phyloP scores from a whole-genome alignment of 2,113 vertebrate genomes.

The Pelodiscus sinensis region DNA sequence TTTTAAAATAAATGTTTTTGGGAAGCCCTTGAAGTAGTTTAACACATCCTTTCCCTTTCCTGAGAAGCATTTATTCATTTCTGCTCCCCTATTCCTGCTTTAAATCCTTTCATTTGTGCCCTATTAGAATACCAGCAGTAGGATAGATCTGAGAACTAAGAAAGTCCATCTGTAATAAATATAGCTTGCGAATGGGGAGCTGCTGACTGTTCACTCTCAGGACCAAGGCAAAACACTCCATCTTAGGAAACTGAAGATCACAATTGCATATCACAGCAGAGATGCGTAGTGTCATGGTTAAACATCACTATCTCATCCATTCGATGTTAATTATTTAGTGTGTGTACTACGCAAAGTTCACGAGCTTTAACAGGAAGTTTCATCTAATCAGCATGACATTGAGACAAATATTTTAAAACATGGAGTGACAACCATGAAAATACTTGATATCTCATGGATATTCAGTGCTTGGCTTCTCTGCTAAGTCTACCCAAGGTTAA shows the following conservation, averaged over 20 bases:
- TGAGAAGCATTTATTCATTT: background rate
- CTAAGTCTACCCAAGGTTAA: background rate
- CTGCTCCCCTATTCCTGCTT: background rate
- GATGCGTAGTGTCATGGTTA: background rate
- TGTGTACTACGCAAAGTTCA: background rate
- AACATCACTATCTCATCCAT: background rate
- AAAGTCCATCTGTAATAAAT: background rate
- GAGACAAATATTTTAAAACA: background rate
- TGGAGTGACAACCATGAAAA: background rate
- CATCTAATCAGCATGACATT: background rate
- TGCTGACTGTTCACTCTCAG: background rate
- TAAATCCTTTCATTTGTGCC: background rate
- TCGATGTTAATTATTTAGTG: background rate
- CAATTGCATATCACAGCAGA: background rate
- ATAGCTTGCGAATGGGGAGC: background rate
- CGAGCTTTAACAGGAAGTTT: background rate
- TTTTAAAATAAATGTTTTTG: background rate
- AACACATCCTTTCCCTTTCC: background rate
- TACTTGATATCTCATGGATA: background rate
- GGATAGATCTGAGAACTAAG: background rate
- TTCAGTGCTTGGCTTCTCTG: background rate
- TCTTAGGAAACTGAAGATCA: background rate
- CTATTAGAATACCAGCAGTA: background rate
- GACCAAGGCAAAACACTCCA: background rate
- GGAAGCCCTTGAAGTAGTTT: background rate